Evolutionary conservation across 2,113 vertebrate species (phyloP), one percentile per base, ranked within the genome.

Genomic region (Camelus dromedarius): DNA sequence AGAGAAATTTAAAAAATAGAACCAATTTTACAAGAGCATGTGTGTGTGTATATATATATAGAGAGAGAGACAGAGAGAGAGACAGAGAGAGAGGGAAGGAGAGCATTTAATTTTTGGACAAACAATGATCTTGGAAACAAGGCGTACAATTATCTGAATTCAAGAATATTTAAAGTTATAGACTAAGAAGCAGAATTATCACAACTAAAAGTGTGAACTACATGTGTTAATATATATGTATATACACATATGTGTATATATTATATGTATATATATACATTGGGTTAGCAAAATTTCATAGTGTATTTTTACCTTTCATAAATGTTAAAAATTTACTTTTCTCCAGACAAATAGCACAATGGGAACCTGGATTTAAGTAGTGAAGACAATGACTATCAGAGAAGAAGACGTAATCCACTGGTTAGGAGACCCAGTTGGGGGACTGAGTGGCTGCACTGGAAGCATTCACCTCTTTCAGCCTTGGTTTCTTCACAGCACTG

Each of bases 1-100:
- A 67, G 82, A 64, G 38, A 77, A 56, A 18, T n/a, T 58, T 83
- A 82, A 70, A 24, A 77, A 66, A 24, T 26, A 75, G 48, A 96
- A 52, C 4, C 20, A 8, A 62, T 15, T 35, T 77, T 70, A 32
- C 7, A 54, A 48, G 8, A 66, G 18, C 24, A 48, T 62, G 26
- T 42, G 46, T 30, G 30, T 64, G 16, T 54, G 13, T 13, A 16
- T 54, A 54, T 54, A 54, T 13, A 54, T 54, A 54, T 18, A 54
- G 0, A 42, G 5, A 42, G 38, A 42, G 38, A 38, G 38, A 35
- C 35, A 38, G 52, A 64, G 60, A 64, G 26, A 64, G 60, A 13
- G 28, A 42, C 38, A 42, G 38, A 54, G 4, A 42, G 38, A 42
- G 52, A 64, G 60, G 30, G 52, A 64, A 26, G 30, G 26, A 64